phyloP scores from a whole-genome alignment of 2,113 vertebrate genomes.

The Triplophysa siluroides region DNA sequence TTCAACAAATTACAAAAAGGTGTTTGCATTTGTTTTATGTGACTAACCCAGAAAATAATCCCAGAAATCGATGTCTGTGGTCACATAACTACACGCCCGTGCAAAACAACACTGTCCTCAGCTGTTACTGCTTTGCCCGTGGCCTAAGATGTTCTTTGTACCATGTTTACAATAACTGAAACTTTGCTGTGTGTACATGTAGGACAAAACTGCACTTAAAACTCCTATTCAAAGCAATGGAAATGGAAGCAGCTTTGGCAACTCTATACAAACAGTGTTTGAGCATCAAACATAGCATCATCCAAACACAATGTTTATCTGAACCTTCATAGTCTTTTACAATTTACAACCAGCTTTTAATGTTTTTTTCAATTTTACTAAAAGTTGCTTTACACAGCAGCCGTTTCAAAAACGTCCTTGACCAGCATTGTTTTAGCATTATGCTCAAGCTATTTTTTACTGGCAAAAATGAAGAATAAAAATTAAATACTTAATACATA shows the following conservation, averaged over 20 bases:
- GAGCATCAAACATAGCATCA: no score
- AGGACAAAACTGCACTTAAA: neutral
- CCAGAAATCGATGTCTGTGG: constrained; percentile 29
- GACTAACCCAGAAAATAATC: constrained; percentile 13
- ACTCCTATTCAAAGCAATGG: neutral
- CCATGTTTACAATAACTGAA: neutral
- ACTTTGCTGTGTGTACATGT: neutral
- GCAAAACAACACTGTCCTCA: neutral
- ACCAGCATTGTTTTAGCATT: neutral
- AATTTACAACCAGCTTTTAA: neutral
- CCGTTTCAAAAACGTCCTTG: neutral
- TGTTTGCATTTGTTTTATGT: neutral
- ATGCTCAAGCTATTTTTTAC: neutral
- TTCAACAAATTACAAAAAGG: constrained; percentile 10
- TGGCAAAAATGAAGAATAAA: no score
- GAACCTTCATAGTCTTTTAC: neutral
- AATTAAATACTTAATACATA: no score
- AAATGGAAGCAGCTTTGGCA: constrained; percentile 34
- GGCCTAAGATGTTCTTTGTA: neutral
- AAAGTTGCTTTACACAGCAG: neutral
- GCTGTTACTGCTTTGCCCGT: constrained; percentile 1
- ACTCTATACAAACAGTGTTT: constrained; percentile 15
- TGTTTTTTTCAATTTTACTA: no score
- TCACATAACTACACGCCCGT: neutral
- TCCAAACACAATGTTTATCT: constrained; percentile 2